Conservation (phyloP, 1,140 invertebrate species). For the Aethina tumida region DNA sequence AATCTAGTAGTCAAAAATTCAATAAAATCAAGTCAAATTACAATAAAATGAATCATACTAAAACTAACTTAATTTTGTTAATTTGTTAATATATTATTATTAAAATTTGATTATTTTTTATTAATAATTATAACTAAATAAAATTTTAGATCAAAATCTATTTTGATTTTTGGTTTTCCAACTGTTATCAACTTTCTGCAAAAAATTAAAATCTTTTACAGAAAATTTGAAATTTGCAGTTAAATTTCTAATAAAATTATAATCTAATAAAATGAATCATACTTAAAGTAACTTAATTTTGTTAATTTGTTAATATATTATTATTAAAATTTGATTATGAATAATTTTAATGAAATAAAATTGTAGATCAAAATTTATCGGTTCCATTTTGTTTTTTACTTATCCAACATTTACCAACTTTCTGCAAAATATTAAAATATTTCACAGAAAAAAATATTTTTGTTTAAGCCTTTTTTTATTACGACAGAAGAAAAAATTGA, state of each 20-base stretch:
- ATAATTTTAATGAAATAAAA: not conserved
- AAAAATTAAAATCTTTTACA: too few species aligned
- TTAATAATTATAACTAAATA: slow-evolving; percentile 1
- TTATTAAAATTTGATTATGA: not conserved
- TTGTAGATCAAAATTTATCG: not conserved
- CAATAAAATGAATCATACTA: not conserved
- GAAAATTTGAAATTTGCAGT: not conserved
- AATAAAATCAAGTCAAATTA: not conserved
- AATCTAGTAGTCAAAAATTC: too few species aligned
- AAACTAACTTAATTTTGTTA: too few species aligned
- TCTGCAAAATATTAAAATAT: not conserved
- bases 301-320: slow-evolving; percentile 1
- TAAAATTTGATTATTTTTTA: not conserved
- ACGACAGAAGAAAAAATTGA: not conserved
- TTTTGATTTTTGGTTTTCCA: too few species aligned
- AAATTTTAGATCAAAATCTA: not conserved
- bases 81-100: slow-evolving; percentile 1
- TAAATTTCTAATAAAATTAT: not conserved
- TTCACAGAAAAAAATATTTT: not conserved
- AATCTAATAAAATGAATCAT: not conserved
- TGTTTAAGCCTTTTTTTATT: not conserved
- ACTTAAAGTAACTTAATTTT: not conserved
- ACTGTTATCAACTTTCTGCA: too few species aligned
- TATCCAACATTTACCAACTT: too few species aligned
- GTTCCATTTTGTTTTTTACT: too few species aligned